Conservation (phyloP, 2,888 invertebrate genomes). For the Pristionchus exspectatus region DNA sequence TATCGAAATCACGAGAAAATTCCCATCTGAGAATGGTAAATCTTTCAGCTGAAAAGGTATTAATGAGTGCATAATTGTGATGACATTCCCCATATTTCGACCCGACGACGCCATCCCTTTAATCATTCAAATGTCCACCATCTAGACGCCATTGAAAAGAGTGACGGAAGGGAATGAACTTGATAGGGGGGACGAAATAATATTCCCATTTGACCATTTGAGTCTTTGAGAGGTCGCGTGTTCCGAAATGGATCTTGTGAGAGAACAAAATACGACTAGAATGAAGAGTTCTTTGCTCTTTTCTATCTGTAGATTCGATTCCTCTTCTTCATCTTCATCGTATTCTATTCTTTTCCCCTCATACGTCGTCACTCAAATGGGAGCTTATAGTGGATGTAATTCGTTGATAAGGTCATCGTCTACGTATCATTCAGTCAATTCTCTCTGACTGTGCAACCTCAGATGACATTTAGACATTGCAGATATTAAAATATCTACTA, state of each 20-base stretch:
- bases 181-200: conserved; percentile 5
- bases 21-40: not conserved
- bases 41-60: not conserved
- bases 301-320: not conserved
- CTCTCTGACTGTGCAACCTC: not conserved
- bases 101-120: not conserved
- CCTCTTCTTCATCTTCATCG: not conserved
- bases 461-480: not conserved
- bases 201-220: not conserved
- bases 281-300: not conserved
- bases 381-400: not conserved
- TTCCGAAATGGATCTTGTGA: conserved; percentile 14
- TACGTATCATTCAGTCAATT: not conserved
- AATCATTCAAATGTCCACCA: not conserved
- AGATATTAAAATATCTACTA: not conserved
- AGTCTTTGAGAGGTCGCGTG: conserved; percentile 16
- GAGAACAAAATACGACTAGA: not conserved
- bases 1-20: not conserved
- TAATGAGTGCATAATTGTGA: not conserved
- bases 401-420: not conserved
- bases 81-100: not conserved
- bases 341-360: not conserved
- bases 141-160: not conserved
- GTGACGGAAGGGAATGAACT: not conserved
- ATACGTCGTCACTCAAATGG: not conserved